Conservation (phyloP, 2,888 invertebrate genomes). For the Dorcus parallelipipedus region DNA sequence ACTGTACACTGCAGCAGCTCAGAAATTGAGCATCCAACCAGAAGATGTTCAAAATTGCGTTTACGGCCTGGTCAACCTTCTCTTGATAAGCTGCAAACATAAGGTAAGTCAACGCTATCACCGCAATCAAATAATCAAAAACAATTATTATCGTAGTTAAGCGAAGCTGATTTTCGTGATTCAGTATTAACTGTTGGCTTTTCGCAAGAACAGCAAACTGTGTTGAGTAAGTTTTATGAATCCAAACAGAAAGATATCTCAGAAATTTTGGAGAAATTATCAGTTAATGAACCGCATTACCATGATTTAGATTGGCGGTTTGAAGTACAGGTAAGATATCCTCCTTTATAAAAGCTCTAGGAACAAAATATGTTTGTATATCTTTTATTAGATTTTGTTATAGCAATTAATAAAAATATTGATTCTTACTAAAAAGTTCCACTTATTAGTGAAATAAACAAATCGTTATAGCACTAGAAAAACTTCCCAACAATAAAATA, state of each 20-base stretch:
- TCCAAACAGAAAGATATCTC: constrained; percentile 56
- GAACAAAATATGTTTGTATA: background rate
- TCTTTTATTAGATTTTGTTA: too few species aligned
- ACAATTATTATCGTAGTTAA: constrained; percentile 43
- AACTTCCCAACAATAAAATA: too few species aligned
- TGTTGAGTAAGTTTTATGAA: constrained; percentile 59
- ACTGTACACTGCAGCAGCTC: constrained; percentile 61
- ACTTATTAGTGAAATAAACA: too few species aligned
- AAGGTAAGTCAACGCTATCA: constrained; percentile 52
- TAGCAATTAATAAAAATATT: too few species aligned
- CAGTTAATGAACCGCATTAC: constrained; percentile 50
- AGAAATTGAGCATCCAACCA: constrained; percentile 57
- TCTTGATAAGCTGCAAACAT: constrained; percentile 68
- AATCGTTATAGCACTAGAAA: too few species aligned
- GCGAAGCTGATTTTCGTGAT: constrained; percentile 50
- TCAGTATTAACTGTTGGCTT: constrained; percentile 56
- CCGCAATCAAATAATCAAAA: background rate
- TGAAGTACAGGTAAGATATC: constrained; percentile 55
- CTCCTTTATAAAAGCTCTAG: background rate
- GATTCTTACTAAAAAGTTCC: too few species aligned
- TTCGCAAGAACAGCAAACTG: constrained; percentile 56
- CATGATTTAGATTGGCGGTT: constrained; percentile 65
- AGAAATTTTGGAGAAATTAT: constrained; percentile 51
- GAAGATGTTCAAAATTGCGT: constrained; percentile 61
- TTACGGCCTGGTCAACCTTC: constrained; percentile 69